Conservation (phyloP, 2,797 vertebrate genomes). For the Eremophila alpestris region DNA sequence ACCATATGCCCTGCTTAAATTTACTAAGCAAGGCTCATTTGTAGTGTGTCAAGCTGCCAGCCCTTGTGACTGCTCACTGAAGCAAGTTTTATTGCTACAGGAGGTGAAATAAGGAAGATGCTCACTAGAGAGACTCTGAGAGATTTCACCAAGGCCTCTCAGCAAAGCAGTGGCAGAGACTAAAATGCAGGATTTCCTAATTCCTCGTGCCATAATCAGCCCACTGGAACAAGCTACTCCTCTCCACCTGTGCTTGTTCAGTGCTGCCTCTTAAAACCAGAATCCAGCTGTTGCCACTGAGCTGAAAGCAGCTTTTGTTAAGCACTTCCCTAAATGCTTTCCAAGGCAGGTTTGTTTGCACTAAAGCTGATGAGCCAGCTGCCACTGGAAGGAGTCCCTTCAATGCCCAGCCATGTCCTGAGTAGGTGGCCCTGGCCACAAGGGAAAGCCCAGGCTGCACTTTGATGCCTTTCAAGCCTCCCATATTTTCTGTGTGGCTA, state of each 20-base stretch:
- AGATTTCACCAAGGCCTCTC: background rate
- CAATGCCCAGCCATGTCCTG: background rate
- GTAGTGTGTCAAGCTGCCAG: background rate
- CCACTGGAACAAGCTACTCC: background rate
- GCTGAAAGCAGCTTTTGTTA: slow-evolving; percentile 5
- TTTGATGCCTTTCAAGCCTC: background rate
- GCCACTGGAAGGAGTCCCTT: background rate
- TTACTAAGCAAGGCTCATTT: background rate
- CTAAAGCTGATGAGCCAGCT: slow-evolving; percentile 13
- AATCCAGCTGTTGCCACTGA: slow-evolving; percentile 28
- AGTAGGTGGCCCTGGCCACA: background rate
- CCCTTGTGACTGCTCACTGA: background rate
- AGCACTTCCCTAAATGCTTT: background rate
- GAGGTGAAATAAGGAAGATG: background rate
- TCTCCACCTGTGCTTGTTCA: background rate
- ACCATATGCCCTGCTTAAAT: background rate
- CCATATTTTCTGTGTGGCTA: background rate
- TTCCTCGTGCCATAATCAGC: background rate
- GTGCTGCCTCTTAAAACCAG: background rate
- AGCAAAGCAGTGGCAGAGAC: background rate
- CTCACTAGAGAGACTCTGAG: background rate
- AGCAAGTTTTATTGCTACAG: background rate
- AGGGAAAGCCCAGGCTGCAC: background rate
- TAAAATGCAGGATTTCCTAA: background rate
- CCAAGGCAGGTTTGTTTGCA: background rate